These are phyloP conservation scores for Brenthis hecate DNA, from an alignment of 2,888 invertebrate species.

Conservation along the genomic window DNA sequence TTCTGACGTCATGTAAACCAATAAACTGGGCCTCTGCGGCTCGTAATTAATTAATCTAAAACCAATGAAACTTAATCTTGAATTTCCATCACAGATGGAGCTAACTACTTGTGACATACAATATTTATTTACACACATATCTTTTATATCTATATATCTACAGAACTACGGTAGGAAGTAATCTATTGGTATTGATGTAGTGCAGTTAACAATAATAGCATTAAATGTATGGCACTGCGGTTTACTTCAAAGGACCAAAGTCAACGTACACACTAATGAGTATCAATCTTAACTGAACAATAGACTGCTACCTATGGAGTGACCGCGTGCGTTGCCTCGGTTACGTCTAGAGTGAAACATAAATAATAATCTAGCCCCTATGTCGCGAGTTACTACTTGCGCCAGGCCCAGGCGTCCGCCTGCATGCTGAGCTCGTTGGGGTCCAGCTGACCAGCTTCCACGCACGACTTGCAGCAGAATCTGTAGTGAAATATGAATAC, in stretches of 20 bases:
- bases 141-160: constrained; percentile 36
- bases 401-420: constrained; percentile 53
- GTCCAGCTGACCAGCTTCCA: constrained; percentile 89
- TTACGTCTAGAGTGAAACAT: constrained; percentile 3
- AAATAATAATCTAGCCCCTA: constrained; percentile 6
- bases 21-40: constrained; percentile 25
- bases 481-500: constrained; percentile 50
- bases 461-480: constrained; percentile 97
- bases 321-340: background rate
- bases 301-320: background rate
- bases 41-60: constrained; percentile 16
- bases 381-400: constrained; percentile 32
- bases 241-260: background rate
- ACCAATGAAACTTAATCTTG: background rate
- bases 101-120: constrained; percentile 37
- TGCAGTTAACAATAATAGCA: constrained; percentile 14
- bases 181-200: constrained; percentile 38
- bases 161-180: constrained; percentile 29
- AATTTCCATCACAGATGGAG: constrained; percentile 39
- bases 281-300: constrained; percentile 6
- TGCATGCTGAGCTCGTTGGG: constrained; percentile 56
- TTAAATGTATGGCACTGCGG: constrained; percentile 10
- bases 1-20: too few relatives aligned
- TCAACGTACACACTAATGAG: constrained; percentile 9
- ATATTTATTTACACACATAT: constrained; percentile 43